Evolutionary conservation across 2,797 vertebrate genomes (phyloP).

Genomic region (Sebastes elongatus): DNA sequence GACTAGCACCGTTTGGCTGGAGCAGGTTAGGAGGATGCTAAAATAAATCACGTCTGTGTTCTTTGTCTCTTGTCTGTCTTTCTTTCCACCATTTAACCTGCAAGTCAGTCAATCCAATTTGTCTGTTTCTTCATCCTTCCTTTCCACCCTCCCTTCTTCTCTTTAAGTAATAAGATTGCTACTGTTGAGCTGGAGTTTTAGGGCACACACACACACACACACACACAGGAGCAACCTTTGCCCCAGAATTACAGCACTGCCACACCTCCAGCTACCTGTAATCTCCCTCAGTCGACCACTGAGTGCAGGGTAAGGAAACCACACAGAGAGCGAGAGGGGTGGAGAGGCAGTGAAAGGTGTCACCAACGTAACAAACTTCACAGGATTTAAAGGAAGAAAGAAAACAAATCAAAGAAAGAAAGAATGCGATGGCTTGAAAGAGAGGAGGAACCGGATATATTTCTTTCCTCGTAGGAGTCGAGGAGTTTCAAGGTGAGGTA

Average conservation of each 20-base stretch:
- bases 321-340: slow-evolving; percentile 44
- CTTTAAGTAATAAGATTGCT: slow-evolving; percentile 75
- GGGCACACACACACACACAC: slow-evolving; percentile 14
- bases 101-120: slow-evolving; percentile 70
- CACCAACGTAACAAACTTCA: slow-evolving; percentile 46
- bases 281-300: slow-evolving; percentile 56
- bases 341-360: slow-evolving; percentile 47
- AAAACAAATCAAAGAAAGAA: slow-evolving; percentile 21
- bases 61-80: not conserved
- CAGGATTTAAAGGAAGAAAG: slow-evolving; percentile 30
- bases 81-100: slow-evolving; percentile 17
- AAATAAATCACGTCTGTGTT: not conserved
- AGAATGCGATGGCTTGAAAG: slow-evolving; percentile 52
- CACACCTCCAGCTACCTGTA: slow-evolving; percentile 69
- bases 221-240: slow-evolving; percentile 27
- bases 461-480: slow-evolving; percentile 38
- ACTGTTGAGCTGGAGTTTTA: slow-evolving; percentile 60
- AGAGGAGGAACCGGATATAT: slow-evolving; percentile 38
- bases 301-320: slow-evolving; percentile 36
- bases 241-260: slow-evolving; percentile 55
- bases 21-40: not conserved
- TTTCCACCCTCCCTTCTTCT: slow-evolving; percentile 36
- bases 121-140: slow-evolving; percentile 47
- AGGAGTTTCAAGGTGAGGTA: slow-evolving; percentile 71
- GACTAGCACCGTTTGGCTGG: not conserved